Evolutionary conservation across 2,888 invertebrate genomes (phyloP).

Genomic region (Eulithis prunata): DNA sequence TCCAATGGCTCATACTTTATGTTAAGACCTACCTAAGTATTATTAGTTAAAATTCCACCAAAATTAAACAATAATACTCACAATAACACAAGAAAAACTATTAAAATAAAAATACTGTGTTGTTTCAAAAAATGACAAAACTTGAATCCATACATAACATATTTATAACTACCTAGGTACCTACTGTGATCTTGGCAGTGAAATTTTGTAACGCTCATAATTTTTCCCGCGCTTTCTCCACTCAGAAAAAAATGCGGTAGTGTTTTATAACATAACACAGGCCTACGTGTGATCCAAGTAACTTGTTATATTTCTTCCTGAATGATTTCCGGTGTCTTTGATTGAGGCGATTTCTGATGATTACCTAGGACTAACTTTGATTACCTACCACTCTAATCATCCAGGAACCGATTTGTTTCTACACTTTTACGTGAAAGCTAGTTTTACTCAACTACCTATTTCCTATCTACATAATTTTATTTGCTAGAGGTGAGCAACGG

Average conservation of each 20-base stretch:
- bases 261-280: slow-evolving; percentile 27
- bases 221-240: slow-evolving; percentile 32
- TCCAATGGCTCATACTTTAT: too few relatives aligned
- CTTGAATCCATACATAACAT: too few relatives aligned
- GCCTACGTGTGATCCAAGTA: slow-evolving; percentile 21
- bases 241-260: slow-evolving; percentile 28
- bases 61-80: too few relatives aligned
- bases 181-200: slow-evolving; percentile 12
- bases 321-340: slow-evolving; percentile 14
- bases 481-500: too few relatives aligned
- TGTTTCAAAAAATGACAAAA: too few relatives aligned
- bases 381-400: neutral
- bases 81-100: too few relatives aligned
- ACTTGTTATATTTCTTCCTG: slow-evolving; percentile 24
- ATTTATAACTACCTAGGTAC: too few relatives aligned
- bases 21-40: too few relatives aligned
- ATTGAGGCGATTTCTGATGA: slow-evolving; percentile 15
- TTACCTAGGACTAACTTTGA: neutral
- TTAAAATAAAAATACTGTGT: too few relatives aligned
- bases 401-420: slow-evolving; percentile 12
- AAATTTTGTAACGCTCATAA: slow-evolving; percentile 27
- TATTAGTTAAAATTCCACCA: too few relatives aligned
- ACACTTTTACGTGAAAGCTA: neutral
- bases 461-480: too few relatives aligned
- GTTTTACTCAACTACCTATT: too few relatives aligned